Percentiles rank a stretch among this genome's conserved stretches.
Evolutionary conservation across 2,113 vertebrate genomes (phyloP).

Genomic region (Choloepus hoffmanni): DNA sequence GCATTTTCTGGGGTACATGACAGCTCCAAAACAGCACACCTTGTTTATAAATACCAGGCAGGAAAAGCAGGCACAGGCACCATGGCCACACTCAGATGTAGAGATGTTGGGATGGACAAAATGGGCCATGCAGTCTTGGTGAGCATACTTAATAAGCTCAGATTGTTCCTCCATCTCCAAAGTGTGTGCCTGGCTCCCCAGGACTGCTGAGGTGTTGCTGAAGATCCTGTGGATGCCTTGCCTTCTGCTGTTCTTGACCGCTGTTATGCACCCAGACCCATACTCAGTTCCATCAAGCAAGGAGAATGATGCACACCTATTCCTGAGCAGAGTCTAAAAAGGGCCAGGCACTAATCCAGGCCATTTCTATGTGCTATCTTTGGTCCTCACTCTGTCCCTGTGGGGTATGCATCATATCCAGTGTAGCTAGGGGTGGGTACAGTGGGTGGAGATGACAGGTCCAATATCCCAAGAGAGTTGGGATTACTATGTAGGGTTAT

Average conservation of each 20-base stretch:
- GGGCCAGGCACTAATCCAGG: not conserved
- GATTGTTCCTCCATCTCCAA: not conserved
- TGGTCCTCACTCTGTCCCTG: not conserved
- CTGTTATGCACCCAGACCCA: not conserved
- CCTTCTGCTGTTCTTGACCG: not conserved
- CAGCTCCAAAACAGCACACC: too few species aligned
- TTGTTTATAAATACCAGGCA: not conserved
- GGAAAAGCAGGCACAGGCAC: not conserved
- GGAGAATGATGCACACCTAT: not conserved
- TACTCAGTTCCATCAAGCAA: not conserved
- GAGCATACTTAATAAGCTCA: not conserved
- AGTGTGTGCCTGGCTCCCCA: not conserved
- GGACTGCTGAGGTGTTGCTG: not conserved
- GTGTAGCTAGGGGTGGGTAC: not conserved
- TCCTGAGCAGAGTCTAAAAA: not conserved
- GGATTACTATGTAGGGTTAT: not conserved
- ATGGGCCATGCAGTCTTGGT: not conserved
- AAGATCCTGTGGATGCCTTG: not conserved
- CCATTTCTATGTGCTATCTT: not conserved
- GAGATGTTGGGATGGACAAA: not conserved
- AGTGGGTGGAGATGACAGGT: not conserved
- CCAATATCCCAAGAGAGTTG: not conserved
- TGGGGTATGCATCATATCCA: not conserved
- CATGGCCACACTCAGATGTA: not conserved
- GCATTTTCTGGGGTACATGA: too few species aligned